Percentiles rank a stretch among this genome's conserved stretches.
These are phyloP conservation scores for Sebastes cheni DNA, from an alignment of 2,797 vertebrate species.

Conservation along the genomic window DNA sequence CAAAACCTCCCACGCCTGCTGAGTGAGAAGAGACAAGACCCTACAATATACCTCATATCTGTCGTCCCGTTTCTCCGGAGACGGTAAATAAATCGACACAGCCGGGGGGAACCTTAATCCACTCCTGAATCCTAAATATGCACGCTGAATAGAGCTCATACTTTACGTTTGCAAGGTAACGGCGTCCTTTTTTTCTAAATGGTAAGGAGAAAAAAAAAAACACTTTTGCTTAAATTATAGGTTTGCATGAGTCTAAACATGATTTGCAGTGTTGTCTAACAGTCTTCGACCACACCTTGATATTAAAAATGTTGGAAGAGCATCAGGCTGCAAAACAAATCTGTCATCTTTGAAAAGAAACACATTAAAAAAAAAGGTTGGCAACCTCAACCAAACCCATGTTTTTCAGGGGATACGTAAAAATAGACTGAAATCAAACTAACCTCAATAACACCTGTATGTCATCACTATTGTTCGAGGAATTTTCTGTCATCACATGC, in stretches of 20 bases:
- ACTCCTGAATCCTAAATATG: constrained; percentile 72
- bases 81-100: constrained; percentile 73
- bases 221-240: constrained; percentile 31
- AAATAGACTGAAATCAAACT: constrained; percentile 51
- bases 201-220: not conserved
- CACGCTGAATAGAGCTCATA: constrained; percentile 59
- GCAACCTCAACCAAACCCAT: constrained; percentile 36
- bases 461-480: constrained; percentile 59
- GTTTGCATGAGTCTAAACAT: constrained; percentile 38
- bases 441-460: constrained; percentile 49
- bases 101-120: constrained; percentile 63
- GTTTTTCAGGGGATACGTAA: constrained; percentile 40
- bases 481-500: constrained; percentile 52
- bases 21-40: constrained; percentile 72
- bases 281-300: constrained; percentile 47
- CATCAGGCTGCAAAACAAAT: constrained; percentile 58
- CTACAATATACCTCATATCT: constrained; percentile 59
- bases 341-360: constrained; percentile 35
- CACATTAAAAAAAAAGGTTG: constrained; percentile 22
- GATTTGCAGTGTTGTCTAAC: constrained; percentile 27
- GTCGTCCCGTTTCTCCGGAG: constrained; percentile 66
- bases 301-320: constrained; percentile 40
- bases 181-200: constrained; percentile 14
- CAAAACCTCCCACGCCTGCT: constrained; percentile 67
- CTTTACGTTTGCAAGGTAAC: constrained; percentile 40